phyloP scores from a whole-genome alignment of 2,113 vertebrate species.

The Vulpes ferrilata region DNA sequence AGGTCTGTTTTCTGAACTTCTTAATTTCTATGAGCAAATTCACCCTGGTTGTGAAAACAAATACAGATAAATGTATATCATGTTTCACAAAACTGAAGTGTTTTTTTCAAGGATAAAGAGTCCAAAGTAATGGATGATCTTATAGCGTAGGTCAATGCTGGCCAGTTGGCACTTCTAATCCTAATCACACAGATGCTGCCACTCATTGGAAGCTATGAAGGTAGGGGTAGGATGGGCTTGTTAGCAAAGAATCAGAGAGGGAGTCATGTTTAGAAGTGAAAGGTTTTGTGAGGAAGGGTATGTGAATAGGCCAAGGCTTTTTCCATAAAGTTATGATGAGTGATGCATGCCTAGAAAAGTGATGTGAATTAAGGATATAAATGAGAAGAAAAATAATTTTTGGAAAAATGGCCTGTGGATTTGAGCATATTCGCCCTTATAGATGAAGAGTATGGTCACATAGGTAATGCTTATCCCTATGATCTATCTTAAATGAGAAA shows the following conservation, averaged over 20 bases:
- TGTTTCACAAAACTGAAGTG: not conserved
- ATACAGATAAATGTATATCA: not conserved
- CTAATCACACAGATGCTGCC: not conserved
- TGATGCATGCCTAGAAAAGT: not conserved
- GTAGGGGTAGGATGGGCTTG: rapidly evolving
- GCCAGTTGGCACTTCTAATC: not conserved
- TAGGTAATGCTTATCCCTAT: not conserved
- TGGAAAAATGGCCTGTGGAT: not conserved
- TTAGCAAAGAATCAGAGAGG: not conserved
- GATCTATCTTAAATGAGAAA: not conserved
- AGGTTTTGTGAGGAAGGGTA: not conserved
- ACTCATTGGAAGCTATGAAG: not conserved
- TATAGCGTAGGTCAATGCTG: rapidly evolving
- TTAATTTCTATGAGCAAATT: not conserved
- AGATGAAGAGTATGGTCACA: not conserved
- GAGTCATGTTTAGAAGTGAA: not conserved
- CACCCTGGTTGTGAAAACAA: not conserved
- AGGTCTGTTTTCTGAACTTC: not conserved
- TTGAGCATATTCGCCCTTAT: not conserved
- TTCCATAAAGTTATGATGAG: not conserved
- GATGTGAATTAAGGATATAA: not conserved
- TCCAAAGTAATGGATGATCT: not conserved
- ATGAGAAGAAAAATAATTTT: not conserved
- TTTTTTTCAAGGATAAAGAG: not conserved
- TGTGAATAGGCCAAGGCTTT: not conserved